Conservation (phyloP, 2,113 vertebrate species). For the Narcine bancroftii region DNA sequence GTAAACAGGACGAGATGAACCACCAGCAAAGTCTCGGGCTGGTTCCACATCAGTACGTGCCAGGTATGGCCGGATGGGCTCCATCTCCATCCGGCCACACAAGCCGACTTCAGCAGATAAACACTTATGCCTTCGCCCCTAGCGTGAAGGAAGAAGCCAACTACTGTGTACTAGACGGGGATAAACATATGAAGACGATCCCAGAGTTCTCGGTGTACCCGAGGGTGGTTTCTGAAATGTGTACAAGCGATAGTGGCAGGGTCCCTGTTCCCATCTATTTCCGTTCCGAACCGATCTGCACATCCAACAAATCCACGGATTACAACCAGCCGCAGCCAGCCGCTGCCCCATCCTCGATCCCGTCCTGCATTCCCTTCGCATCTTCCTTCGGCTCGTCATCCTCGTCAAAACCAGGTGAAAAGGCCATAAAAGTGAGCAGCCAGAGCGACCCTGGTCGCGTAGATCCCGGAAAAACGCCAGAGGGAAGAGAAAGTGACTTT, state of each 20-base stretch:
- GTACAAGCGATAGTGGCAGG: slow-evolving; percentile 39
- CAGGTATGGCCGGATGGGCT: slow-evolving; percentile 39
- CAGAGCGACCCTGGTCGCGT: slow-evolving; percentile 36
- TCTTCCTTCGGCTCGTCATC: slow-evolving; percentile 37
- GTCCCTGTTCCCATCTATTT: slow-evolving; percentile 39
- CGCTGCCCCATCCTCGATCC: slow-evolving; percentile 26
- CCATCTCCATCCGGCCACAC: slow-evolving; percentile 37
- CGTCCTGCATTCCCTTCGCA: slow-evolving; percentile 38
- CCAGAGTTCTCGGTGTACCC: slow-evolving; percentile 41
- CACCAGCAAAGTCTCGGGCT: slow-evolving; percentile 36
- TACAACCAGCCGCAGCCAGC: slow-evolving; percentile 38
- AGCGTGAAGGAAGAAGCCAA: slow-evolving; percentile 40
- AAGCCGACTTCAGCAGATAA: slow-evolving; percentile 38
- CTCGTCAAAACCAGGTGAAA: slow-evolving; percentile 39
- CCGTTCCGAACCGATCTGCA: slow-evolving; percentile 39
- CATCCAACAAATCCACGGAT: slow-evolving; percentile 40
- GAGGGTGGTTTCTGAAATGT: slow-evolving; percentile 41
- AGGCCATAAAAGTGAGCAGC: slow-evolving; percentile 37
- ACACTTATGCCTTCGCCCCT: slow-evolving; percentile 39
- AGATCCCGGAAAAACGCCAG: slow-evolving; percentile 34
- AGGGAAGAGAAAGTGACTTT: slow-evolving; percentile 38
- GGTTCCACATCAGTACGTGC: slow-evolving; percentile 39
- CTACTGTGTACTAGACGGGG: slow-evolving; percentile 43
- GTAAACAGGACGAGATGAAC: slow-evolving; percentile 41
- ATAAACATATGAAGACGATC: slow-evolving; percentile 40